These are phyloP conservation scores for Corythoichthys haematopterus DNA, from an alignment of 2,113 vertebrate genomes.

Conservation along the genomic window DNA sequence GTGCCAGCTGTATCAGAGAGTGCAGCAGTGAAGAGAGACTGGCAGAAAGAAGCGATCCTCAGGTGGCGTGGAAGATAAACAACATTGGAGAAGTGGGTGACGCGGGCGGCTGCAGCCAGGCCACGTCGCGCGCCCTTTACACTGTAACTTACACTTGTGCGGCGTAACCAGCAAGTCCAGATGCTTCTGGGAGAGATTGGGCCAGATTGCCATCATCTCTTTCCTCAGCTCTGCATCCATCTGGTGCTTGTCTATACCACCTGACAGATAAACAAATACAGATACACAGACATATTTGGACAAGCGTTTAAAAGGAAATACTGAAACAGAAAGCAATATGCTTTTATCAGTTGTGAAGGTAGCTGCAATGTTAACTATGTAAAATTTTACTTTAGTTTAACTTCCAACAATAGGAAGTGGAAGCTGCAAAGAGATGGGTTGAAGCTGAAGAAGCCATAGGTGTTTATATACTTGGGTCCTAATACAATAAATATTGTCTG, in stretches of 20 bases:
- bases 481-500: too few relatives aligned
- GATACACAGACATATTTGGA: conserved; percentile 8
- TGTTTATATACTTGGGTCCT: too few relatives aligned
- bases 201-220: conserved; percentile 98
- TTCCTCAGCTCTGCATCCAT: conserved; percentile 92
- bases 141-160: conserved; percentile 87
- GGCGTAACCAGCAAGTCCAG: conserved; percentile 92
- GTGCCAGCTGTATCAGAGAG: conserved; percentile 69
- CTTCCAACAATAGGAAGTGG: too few relatives aligned
- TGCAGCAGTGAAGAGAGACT: conserved; percentile 59
- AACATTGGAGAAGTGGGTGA: conserved; percentile 40
- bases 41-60: conserved; percentile 64
- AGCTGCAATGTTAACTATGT: neutral
- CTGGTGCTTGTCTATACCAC: conserved; percentile 91
- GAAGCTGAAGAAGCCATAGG: too few relatives aligned
- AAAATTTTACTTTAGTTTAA: neutral
- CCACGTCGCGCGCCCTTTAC: conserved; percentile 28
- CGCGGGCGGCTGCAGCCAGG: conserved; percentile 29
- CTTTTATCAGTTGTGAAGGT: conserved; percentile 18
- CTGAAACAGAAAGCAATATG: conserved; percentile 39
- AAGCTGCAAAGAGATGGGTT: too few relatives aligned
- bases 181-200: conserved; percentile 91
- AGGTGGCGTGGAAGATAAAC: conserved; percentile 62
- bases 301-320: conserved; percentile 34
- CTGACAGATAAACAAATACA: conserved; percentile 51